Base-by-base conservation (phyloP, 1,140 invertebrate genomes). In the Camponotus pennsylvanicus region DNA sequence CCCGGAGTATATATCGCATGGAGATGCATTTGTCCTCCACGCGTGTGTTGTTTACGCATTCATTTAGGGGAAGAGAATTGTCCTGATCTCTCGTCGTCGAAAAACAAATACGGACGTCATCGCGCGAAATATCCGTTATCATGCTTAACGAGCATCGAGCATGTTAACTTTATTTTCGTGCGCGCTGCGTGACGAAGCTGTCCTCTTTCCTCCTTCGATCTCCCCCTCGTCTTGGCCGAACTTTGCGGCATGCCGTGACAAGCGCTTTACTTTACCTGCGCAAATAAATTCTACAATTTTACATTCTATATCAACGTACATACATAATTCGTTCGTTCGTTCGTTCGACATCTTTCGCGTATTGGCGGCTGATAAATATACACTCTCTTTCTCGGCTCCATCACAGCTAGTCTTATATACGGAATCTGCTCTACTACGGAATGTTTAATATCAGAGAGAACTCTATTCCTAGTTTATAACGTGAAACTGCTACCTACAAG, bases 271-370 rank as follows among this genome's bases (percentile, higher is more conserved):
- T 91, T 92, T 86, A 91, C 93, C 93, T 93, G 93, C 91, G 92
- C 93, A 94, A 92, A 93, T 88, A 92, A 93, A 93, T 92, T 92
- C 89, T 92, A 91, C 80, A 92, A 88, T 90, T 91, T 88, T 88
- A 89, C 64, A 91, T 73, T 63, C 83, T 89, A 89, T 77, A 52
- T 52, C 49, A 52, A 52, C 49, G 49, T 52, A 52, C 37, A 89
- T 88, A 59, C 45, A 21, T 77, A 64, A 27, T 34, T 75, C 11
- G n/a, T 75, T 32, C 15, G 49, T 52, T 85, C 64, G 66, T 52
- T 85, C 64, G 66, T 86, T 52, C 49, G 86, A 73, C 80, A 90
- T 73, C 76, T 73, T 88, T 88, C 87, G 82, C 59, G 55, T 89
- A 89, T 80, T 87, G 80, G 71, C 66, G 87, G 80, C 88, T 88